Evolutionary conservation across 2,113 vertebrate species (phyloP), one percentile per base, ranked within the genome.

Genomic region (Anser brachyrhynchus): DNA sequence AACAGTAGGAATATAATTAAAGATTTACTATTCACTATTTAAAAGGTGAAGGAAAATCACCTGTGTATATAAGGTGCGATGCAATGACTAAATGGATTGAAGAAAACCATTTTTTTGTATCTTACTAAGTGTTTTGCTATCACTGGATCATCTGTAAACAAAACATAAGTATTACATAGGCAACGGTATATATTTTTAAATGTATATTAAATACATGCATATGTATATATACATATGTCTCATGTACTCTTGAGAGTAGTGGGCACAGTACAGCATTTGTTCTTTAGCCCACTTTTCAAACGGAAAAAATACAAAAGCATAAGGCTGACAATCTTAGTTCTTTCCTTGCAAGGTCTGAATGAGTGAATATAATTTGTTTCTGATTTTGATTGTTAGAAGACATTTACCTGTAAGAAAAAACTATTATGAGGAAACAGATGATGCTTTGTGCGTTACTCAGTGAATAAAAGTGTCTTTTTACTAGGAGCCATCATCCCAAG

Each of bases 311-410:
- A 43, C 26, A 88, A 83, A 91, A 31, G 17, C 33, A 25, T 41
- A 73, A 89, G 6, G 25, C 74, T 94, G 73, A 64, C 43, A 78
- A 33, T 70, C 78, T 72, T 72, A 72, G 15, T 64, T 64, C 35
- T 62, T 91, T 86, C 55, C 49, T 77, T 75, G 10, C 43, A 81
- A 90, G 52, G 22, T 88, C 69, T 91, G 72, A 92, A 80, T 55
- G 83, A 57, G 41, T 54, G 55, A 64, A 61, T 80, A 58, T 58
- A 83, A 85, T 93, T 94, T 77, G 55, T 90, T 96, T 83, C 67
- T 95, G 94, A 90, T 93, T 88, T 39, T 3, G 2, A 81, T 75
- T 89, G 39, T 86, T 94, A 83, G 90, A 90, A 95, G 75, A 59
- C 59, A 66, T 77, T 91, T 73, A 62, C 33, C 35, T 78, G 75